Conservation (phyloP, 2,113 vertebrate species). For the Hippocampus guttulatus region DNA sequence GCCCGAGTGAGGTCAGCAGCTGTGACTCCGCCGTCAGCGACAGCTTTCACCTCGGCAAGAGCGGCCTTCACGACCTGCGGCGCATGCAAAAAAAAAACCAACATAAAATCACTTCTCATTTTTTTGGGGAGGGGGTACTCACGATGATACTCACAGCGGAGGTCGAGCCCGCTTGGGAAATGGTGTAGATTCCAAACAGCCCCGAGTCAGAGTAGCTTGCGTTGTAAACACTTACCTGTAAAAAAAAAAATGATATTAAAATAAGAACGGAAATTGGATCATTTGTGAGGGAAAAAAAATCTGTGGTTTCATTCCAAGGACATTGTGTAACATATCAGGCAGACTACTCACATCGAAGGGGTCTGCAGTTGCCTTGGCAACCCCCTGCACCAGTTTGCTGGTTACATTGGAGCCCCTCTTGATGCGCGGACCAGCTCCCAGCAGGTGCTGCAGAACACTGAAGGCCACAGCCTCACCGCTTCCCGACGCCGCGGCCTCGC, state of each 20-base stretch:
- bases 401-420: constrained; percentile 82
- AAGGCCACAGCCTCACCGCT: constrained; percentile 81
- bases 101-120: not conserved
- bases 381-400: constrained; percentile 77
- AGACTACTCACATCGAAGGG: constrained; percentile 86
- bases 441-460: constrained; percentile 85
- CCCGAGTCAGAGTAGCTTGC: constrained; percentile 89
- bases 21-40: constrained; percentile 81
- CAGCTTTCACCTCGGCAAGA: constrained; percentile 78
- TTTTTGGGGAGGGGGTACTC: no score
- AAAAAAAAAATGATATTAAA: no score
- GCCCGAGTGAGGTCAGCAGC: constrained; percentile 80
- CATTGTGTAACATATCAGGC: not conserved
- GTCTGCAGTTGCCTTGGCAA: constrained; percentile 75
- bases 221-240: constrained; percentile 85
- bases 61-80: constrained; percentile 86
- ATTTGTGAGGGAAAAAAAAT: not conserved
- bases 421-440: constrained; percentile 84
- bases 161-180: constrained; percentile 76
- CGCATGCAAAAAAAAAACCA: not conserved
- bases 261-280: no score
- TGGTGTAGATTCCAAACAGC: constrained; percentile 88
- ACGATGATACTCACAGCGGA: constrained; percentile 77
- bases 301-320: not conserved
- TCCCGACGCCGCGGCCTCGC: constrained; percentile 75